Evolutionary conservation across 2,888 invertebrate genomes (phyloP), one percentile per base, ranked within the genome.

Genomic region (Euphydryas editha): DNA sequence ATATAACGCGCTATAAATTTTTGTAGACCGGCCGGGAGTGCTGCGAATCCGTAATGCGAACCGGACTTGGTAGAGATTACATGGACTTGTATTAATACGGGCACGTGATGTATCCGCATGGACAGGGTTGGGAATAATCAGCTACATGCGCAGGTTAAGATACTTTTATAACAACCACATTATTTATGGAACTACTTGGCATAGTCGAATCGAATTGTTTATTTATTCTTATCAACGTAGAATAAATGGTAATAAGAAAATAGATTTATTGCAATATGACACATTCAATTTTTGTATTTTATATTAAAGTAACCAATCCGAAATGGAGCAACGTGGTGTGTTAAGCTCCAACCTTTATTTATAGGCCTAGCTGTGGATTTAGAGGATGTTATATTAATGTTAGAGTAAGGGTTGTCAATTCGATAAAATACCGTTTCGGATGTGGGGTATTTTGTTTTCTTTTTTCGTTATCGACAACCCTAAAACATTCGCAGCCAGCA

Each of bases 1-100:
- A 73, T 75, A 73, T 75, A 74, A 89, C 89, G 88, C 87, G 89
- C 91, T 86, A 90, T 93, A 93, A 92, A 93, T 93, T 93, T 79
- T 90, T 90, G 91, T 91, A 86, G 87, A 85, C 93, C 90, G 79
- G 44, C 65, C 56, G 59, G 57, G 59, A 68, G 71, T 66, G 70
- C 85, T 84, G 83, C 80, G 88, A 82, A 89, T 90, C 81, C 81
- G 81, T 84, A 88, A 88, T 88, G 80, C 75, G 79, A 74, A 66
- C 71, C 77, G 77, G 81, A 77, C 81, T 73, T 73, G 77, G 87
- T 90, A 87, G 81, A 87, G 90, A 90, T 90, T 90, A 88, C 87
- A 87, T 86, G 76, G 73, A 81, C 83, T 81, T 83, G 82, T 82
- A 82, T 82, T 83, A 82, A 83, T 78, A 82, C 75, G 72, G 66